Evolutionary conservation across 1,140 invertebrate species (phyloP).

Genomic region (Trachelipus rathkii): DNA sequence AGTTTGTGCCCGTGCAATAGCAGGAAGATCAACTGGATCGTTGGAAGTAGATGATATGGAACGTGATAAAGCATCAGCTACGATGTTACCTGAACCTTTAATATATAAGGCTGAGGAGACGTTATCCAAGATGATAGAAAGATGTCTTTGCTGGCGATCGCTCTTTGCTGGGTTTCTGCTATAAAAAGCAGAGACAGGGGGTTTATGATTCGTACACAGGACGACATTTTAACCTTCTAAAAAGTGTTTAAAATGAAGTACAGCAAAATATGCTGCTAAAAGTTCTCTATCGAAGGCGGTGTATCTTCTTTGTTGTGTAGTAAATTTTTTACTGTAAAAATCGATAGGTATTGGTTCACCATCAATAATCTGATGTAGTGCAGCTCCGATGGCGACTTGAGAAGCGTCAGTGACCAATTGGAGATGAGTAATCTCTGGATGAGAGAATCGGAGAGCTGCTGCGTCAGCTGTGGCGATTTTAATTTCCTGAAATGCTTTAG

Average conservation of each 20-base stretch:
- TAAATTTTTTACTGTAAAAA: constrained; percentile 51
- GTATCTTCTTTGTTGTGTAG: constrained; percentile 48
- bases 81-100: neutral
- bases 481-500: neutral
- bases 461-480: neutral
- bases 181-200: constrained; percentile 14
- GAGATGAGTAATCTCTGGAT: neutral
- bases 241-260: constrained; percentile 27
- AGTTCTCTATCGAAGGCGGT: constrained; percentile 47
- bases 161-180: constrained; percentile 12
- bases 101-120: neutral
- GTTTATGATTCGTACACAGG: constrained; percentile 33
- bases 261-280: constrained; percentile 29
- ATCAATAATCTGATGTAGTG: constrained; percentile 21
- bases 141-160: neutral
- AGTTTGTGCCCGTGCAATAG: neutral
- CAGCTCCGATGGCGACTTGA: constrained; percentile 13
- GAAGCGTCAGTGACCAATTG: neutral
- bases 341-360: neutral
- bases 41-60: neutral
- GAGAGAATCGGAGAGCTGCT: constrained; percentile 1
- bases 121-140: no score
- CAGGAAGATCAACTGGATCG: neutral
- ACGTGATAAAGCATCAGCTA: constrained; percentile 5
- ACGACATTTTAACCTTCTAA: constrained; percentile 8